A percentile compares a stretch with the other conserved stretches of the same genome.
Conservation (phyloP, 2,113 vertebrate species). For the Collichthys lucidus region DNA sequence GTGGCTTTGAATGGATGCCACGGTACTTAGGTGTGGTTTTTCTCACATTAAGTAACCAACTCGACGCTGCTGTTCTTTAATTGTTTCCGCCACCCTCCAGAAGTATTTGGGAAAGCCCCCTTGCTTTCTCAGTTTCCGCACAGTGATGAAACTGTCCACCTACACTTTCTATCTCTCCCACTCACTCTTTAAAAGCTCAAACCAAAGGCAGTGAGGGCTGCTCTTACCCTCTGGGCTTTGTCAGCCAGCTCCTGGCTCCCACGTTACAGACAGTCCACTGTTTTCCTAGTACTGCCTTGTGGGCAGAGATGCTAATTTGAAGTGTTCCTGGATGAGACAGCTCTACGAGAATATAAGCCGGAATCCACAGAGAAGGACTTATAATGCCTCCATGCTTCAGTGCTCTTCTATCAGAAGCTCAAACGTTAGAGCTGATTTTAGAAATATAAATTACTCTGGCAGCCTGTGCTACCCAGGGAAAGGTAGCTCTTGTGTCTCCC, state of each 20-base stretch:
- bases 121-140: slow-evolving; percentile 32
- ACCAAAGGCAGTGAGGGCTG: slow-evolving; percentile 63
- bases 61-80: slow-evolving; percentile 50
- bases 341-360: slow-evolving; percentile 63
- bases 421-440: slow-evolving; percentile 68
- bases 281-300: slow-evolving; percentile 63
- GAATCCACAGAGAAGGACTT: slow-evolving; percentile 64
- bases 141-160: slow-evolving; percentile 59
- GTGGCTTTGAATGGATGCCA: slow-evolving; percentile 35
- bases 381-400: slow-evolving; percentile 64
- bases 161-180: slow-evolving; percentile 45
- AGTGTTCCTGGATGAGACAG: slow-evolving; percentile 75
- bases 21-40: slow-evolving; percentile 34
- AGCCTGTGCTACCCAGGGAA: slow-evolving; percentile 46
- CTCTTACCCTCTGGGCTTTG: slow-evolving; percentile 67
- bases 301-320: slow-evolving; percentile 78
- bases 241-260: slow-evolving; percentile 72
- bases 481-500: slow-evolving; percentile 46
- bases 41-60: slow-evolving; percentile 53
- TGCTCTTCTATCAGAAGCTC: slow-evolving; percentile 54
- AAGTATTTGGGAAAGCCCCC: slow-evolving; percentile 32
- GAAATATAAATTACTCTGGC: slow-evolving; percentile 56
- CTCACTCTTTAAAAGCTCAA: slow-evolving; percentile 46
- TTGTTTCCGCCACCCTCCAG: slow-evolving; percentile 39
- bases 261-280: slow-evolving; percentile 66